These are phyloP conservation scores for Drosophila serrata DNA, from an alignment of 1,140 invertebrate genomes.

Conservation along the genomic window DNA sequence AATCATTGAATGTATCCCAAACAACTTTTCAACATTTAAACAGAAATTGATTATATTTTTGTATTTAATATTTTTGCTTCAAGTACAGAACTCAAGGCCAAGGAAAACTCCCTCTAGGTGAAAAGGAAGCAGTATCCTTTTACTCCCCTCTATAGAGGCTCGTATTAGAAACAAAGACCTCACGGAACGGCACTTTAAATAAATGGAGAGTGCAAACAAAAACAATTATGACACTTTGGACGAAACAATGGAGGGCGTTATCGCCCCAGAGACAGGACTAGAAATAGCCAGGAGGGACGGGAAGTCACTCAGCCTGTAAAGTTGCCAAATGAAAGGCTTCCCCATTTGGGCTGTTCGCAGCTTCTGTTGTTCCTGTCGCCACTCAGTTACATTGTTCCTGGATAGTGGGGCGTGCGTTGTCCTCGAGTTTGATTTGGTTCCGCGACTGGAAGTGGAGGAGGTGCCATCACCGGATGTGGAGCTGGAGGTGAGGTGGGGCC, in stretches of 20 bases:
- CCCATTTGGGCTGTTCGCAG: conserved; percentile 39
- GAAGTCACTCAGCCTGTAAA: conserved; percentile 28
- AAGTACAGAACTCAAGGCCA: not conserved
- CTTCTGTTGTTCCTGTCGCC: conserved; percentile 40
- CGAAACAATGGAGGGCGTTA: conserved; percentile 31
- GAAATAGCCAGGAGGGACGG: conserved; percentile 17
- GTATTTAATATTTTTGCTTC: not conserved
- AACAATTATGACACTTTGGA: conserved; percentile 50
- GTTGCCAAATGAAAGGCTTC: conserved; percentile 40
- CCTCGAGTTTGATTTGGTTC: conserved; percentile 67
- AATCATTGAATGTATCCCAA: not conserved
- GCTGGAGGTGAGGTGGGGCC: not conserved
- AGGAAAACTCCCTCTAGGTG: not conserved
- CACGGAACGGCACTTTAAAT: conserved; percentile 43
- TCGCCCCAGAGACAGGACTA: conserved; percentile 20
- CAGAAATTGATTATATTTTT: not conserved
- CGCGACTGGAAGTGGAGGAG: conserved; percentile 2
- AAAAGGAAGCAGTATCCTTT: not conserved
- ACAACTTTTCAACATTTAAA: not conserved
- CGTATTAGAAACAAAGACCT: conserved; percentile 29
- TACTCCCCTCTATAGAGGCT: not conserved
- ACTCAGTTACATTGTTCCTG: conserved; percentile 60
- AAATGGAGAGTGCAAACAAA: conserved; percentile 42
- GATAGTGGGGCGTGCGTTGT: conserved; percentile 33
- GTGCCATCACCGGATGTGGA: not conserved